Evolutionary conservation across 2,888 invertebrate genomes (phyloP), one percentile per base, ranked within the genome.

Genomic region (Xestia sexstrigata): DNA sequence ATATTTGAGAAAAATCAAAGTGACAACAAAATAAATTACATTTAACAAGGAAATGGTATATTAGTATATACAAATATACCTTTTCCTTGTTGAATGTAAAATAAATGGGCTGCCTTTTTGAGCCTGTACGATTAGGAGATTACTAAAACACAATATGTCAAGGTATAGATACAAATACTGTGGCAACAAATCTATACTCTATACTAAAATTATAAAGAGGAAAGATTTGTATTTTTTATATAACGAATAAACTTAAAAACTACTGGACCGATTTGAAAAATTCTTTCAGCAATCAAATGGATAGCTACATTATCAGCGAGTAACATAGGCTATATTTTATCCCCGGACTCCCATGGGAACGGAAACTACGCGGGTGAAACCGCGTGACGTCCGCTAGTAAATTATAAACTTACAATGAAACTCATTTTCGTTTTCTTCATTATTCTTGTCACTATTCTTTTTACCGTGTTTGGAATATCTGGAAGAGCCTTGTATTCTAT

Each of bases 351-450:
- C n/a, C n/a, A n/a, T n/a, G n/a, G n/a, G n/a, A n/a, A n/a, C n/a
- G n/a, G n/a, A n/a, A n/a, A n/a, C n/a, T n/a, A n/a, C n/a, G n/a
- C n/a, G n/a, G n/a, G n/a, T n/a, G n/a, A n/a, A n/a, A n/a, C n/a
- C n/a, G n/a, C n/a, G n/a, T n/a, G n/a, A n/a, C n/a, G n/a, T n/a
- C n/a, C n/a, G n/a, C n/a, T n/a, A n/a, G n/a, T n/a, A n/a, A n/a
- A n/a, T n/a, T n/a, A n/a, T 35, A 66, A 66, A 92, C 95, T 94
- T 87, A 96, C 96, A 96, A 78, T 95, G 95, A 89, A 96, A 96
- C 70, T 95, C 96, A 35, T 85, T 89, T 74, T 91, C 92, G 70
- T 90, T 91, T n/a, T 92, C 93, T 77, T 91, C 90, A 8, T 78
- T 92, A 81, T 91, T 90, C 13, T 78, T 87, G 39, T 89, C 87